These are phyloP conservation scores for Lycophotia porphyrea DNA, from an alignment of 2,888 invertebrate genomes.

Conservation along the genomic window DNA sequence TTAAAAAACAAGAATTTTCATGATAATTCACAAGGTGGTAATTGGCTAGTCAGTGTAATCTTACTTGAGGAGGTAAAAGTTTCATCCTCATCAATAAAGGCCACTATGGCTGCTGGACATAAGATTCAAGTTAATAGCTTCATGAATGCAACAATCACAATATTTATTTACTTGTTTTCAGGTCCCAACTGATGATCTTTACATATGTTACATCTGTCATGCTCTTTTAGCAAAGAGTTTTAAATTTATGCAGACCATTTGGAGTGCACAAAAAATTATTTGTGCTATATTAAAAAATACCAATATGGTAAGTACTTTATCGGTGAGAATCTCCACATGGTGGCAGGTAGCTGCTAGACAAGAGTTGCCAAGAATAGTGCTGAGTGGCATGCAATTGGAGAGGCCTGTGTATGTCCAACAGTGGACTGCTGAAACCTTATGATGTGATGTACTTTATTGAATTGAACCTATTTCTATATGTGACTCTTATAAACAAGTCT, in stretches of 20 bases:
- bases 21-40: background rate
- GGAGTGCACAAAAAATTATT: constrained; percentile 32
- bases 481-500: too few relatives aligned
- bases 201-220: constrained; percentile 31
- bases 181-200: constrained; percentile 30
- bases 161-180: constrained; percentile 27
- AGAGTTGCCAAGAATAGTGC: background rate
- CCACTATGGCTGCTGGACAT: background rate
- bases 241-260: constrained; percentile 32
- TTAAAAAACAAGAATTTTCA: background rate
- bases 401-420: background rate
- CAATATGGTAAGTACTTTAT: constrained; percentile 10
- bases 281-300: background rate
- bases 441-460: background rate
- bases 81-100: background rate
- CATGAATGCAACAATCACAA: background rate
- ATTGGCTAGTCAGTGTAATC: background rate
- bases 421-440: background rate
- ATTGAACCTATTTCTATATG: background rate
- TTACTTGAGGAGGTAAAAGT: background rate
- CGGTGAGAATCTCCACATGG: background rate
- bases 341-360: background rate
- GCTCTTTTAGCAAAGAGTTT: constrained; percentile 30
- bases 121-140: background rate
- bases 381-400: background rate